Evolutionary conservation across 53 echinoderm and acorn worm genomes (phyloP).

Genomic region (Arbacia lixula): DNA sequence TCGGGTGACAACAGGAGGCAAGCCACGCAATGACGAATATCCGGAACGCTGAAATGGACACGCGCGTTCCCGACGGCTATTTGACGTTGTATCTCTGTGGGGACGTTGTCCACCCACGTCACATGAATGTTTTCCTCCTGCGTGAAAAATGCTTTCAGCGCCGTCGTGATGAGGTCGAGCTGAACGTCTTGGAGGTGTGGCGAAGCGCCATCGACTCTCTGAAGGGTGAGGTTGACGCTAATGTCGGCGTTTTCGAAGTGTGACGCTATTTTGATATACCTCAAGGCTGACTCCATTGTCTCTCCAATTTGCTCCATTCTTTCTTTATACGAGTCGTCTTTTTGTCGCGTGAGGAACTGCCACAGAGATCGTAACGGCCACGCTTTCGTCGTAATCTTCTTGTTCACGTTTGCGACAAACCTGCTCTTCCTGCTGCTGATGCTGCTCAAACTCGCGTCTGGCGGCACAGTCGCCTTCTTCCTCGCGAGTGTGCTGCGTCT

Average conservation of each 20-base stretch:
- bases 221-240: constrained; percentile 4
- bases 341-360: constrained; percentile 40
- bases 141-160: constrained; percentile 46
- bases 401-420: constrained; percentile 40
- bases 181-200: constrained; percentile 25
- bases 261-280: constrained; percentile 26
- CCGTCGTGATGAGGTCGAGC: constrained; percentile 31
- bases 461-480: not conserved
- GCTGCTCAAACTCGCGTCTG: constrained; percentile 13
- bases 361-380: constrained; percentile 38
- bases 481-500: constrained; percentile 20
- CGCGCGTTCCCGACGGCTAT: constrained; percentile 6
- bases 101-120: constrained; percentile 20
- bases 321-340: constrained; percentile 9
- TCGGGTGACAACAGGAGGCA: constrained; percentile 41
- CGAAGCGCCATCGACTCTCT: constrained; percentile 38
- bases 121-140: constrained; percentile 28
- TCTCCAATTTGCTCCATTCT: not conserved
- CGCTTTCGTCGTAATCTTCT: constrained; percentile 22
- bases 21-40: constrained; percentile 38
- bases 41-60: constrained; percentile 31
- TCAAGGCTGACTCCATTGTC: constrained; percentile 41
- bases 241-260: constrained; percentile 32
- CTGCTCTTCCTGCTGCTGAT: constrained; percentile 29
- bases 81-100: constrained; percentile 27